Percentiles rank a stretch among this genome's conserved stretches.
Evolutionary conservation across 37 sponge, comb jelly and placozoan genomes (phyloP).

Genomic region (Oopsacas minuta): DNA sequence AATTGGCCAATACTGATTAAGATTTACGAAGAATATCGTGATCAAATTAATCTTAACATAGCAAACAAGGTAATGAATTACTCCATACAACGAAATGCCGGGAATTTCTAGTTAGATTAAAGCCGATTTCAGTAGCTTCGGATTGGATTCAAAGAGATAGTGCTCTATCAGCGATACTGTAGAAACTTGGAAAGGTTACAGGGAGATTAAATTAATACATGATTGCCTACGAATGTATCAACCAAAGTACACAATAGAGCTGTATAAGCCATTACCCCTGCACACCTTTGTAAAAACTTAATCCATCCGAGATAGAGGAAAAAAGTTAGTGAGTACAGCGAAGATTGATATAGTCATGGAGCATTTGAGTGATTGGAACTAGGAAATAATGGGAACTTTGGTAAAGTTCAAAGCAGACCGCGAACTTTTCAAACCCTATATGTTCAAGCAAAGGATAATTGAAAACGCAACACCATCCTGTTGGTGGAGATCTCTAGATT

Average conservation of each 20-base stretch:
- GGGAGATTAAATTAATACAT: background rate
- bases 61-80: conserved; percentile 14
- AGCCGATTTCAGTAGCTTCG: conserved; percentile 5
- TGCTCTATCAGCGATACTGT: conserved; percentile 2
- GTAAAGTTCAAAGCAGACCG: conserved; percentile 9
- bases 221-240: background rate
- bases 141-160: conserved; percentile 17
- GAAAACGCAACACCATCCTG: background rate
- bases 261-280: background rate
- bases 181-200: background rate
- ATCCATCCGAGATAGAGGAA: background rate
- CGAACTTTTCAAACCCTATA: background rate
- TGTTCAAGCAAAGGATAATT: background rate
- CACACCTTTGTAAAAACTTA: background rate
- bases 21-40: background rate
- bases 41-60: background rate
- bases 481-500: conserved; percentile 8
- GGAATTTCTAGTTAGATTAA: conserved; percentile 11
- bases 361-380: background rate
- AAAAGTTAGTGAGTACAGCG: background rate
- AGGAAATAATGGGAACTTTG: conserved; percentile 10
- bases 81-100: background rate
- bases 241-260: conserved; percentile 6
- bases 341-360: background rate
- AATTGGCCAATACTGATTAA: conserved; percentile 6